Conservation (phyloP, 2,888 invertebrate genomes). For the Lysandra bellargus region DNA sequence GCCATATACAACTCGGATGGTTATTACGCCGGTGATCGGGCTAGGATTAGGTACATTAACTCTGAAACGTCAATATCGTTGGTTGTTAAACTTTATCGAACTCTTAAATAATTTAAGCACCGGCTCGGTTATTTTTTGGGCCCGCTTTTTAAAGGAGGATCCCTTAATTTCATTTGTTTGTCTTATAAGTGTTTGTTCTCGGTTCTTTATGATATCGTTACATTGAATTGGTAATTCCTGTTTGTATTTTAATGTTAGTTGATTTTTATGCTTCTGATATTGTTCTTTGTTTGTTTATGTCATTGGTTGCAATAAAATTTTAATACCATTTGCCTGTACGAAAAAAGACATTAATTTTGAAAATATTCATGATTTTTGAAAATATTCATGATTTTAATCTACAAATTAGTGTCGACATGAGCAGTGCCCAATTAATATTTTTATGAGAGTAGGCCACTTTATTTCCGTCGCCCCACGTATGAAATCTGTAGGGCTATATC, state of each 20-base stretch:
- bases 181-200: conserved; percentile 4
- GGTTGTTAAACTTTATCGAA: conserved; percentile 69
- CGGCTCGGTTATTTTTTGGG: conserved; percentile 12
- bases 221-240: not conserved
- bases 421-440: too few species aligned
- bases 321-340: too few species aligned
- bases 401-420: too few species aligned
- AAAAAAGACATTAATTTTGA: too few species aligned
- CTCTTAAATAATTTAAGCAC: conserved; percentile 70
- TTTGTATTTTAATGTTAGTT: not conserved
- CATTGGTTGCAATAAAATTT: not conserved
- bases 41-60: conserved; percentile 60
- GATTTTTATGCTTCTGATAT: not conserved
- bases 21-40: conserved; percentile 60
- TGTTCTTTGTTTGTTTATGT: not conserved
- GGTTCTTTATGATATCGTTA: conserved; percentile 17
- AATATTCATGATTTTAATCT: too few species aligned
- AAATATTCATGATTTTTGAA: too few species aligned
- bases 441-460: too few species aligned
- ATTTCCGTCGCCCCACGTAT: too few species aligned
- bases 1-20: conserved; percentile 60
- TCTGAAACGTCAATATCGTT: conserved; percentile 62
- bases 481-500: too few species aligned
- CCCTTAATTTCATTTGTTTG: conserved; percentile 16
- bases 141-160: not conserved